phyloP scores from a whole-genome alignment of 1,140 invertebrate genomes.

The Papilio xuthus region DNA sequence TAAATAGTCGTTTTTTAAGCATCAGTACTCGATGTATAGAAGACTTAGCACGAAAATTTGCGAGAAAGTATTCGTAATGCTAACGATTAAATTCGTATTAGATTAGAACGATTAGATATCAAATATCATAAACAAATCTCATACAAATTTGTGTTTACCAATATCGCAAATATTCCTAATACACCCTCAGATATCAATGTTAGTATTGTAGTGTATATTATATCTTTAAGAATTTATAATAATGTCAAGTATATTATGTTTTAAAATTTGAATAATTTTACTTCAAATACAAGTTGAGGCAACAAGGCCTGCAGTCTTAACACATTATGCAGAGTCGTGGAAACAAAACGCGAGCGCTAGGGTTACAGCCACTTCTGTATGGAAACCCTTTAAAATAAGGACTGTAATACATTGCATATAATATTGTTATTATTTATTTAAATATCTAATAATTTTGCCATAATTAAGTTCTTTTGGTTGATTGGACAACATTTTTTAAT shows the following conservation, averaged over 20 bases:
- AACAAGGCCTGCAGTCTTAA: conserved; percentile 45
- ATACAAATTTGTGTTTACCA: no score
- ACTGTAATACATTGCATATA: background rate
- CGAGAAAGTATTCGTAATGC: no score
- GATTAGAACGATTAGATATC: no score
- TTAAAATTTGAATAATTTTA: background rate
- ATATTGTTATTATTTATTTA: background rate
- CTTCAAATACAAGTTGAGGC: conserved; percentile 22
- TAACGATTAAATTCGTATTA: no score
- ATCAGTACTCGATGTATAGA: no score
- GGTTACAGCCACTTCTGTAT: conserved; percentile 46
- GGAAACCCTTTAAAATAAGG: conserved; percentile 24
- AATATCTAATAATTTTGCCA: conserved; percentile 5
- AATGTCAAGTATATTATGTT: background rate
- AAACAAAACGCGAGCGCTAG: conserved; percentile 48
- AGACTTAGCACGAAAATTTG: no score
- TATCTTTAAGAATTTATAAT: background rate
- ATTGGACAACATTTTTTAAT: no score
- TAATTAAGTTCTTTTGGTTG: background rate
- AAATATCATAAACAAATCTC: no score
- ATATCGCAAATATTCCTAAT: no score
- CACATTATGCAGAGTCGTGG: conserved; percentile 54
- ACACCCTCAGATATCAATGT: background rate
- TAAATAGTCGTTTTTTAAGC: no score
- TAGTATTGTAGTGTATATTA: background rate